Evolutionary conservation across 2,888 invertebrate species (phyloP), one percentile per base, ranked within the genome.

Genomic region (Notodonta ziczac): DNA sequence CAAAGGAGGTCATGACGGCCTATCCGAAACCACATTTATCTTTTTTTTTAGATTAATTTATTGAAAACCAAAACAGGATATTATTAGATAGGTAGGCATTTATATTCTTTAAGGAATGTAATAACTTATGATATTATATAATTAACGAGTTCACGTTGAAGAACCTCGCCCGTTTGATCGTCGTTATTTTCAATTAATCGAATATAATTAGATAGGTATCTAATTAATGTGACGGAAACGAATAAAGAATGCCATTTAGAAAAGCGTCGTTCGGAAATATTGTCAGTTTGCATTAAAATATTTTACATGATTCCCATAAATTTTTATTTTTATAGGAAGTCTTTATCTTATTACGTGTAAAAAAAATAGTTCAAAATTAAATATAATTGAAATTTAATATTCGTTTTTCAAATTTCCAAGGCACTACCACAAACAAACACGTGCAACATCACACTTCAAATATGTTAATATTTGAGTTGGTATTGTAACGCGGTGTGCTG

Each of bases 381-480:
- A 46, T n/a, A 46, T n/a, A n/a, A 46, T 46, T 13, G 3, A 44
- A 24, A 24, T 24, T 6, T 32, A 35, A 9, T 12, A 39, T 35
- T 39, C 39, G 14, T 7, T 39, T 14, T 54, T 54, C 14, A 54
- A 54, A 54, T 54, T 9, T n/a, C 12, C 5, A 13, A 3, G 35
- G 24, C n/a, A n/a, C 52, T 6, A 9, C n/a, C 54, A 54, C 54
- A 54, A 54, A 61, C 54, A 54, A 54, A 60, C 61, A 60, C 48
- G 46, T 63, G 53, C 64, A 73, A 66, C 44, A 61, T 61, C 10
- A 56, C 60, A 51, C 63, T 59, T 58, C 59, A 62, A 69, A 67
- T 65, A 70, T 63, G 65, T 66, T 65, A 70, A 68, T 66, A 76
- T 68, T 73, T 62, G 74, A 69, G 59, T 69, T 66, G 60, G 62